Evolutionary conservation across 2,888 invertebrate species (phyloP).

Genomic region (Cephonodes hylas): DNA sequence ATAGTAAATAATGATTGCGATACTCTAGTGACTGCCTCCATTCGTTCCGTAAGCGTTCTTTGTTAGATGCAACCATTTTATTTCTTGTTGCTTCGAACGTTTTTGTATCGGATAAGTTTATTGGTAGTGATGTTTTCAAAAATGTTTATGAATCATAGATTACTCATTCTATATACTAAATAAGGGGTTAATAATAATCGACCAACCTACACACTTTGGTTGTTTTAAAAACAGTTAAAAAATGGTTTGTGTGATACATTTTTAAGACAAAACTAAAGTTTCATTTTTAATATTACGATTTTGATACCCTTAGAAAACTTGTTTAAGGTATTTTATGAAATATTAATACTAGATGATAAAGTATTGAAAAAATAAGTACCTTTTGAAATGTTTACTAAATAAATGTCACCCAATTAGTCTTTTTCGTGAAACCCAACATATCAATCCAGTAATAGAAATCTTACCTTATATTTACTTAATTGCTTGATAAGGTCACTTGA

Average conservation of each 20-base stretch:
- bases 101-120: neutral
- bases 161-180: neutral
- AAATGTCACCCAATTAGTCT: neutral
- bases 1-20: neutral
- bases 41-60: neutral
- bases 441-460: slow-evolving; percentile 19
- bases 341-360: no score
- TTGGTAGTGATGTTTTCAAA: neutral
- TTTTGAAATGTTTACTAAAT: no score
- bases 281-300: no score
- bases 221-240: no score
- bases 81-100: neutral
- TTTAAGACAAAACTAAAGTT: no score
- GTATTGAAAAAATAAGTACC: no score
- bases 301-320: no score
- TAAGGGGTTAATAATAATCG: neutral
- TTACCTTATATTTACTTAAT: slow-evolving; percentile 80
- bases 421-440: neutral
- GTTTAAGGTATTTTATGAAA: no score
- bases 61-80: neutral
- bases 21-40: neutral
- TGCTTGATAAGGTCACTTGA: slow-evolving; percentile 78
- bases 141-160: neutral
- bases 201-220: no score
- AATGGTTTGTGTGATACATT: no score